Base-by-base conservation (phyloP, 2,888 invertebrate species). In the Tromatobia lineatoria region DNA sequence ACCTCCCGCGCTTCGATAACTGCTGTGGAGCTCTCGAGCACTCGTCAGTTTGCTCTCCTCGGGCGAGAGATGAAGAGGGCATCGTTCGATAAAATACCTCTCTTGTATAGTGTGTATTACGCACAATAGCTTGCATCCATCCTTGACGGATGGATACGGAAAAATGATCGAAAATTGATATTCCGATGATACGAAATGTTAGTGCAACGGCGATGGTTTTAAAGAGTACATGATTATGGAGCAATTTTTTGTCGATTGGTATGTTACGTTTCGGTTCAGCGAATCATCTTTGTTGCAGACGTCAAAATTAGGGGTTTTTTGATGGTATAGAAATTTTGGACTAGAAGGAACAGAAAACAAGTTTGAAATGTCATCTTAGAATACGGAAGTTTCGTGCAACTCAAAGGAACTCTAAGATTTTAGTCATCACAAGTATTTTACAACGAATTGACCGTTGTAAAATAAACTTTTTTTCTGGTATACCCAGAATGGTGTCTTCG, bases 41-140 rank as follows among this genome's bases (percentile, higher is more conserved):
- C 34, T 47, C 67, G 25, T 67, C 47, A 25, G 47, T 59, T 73
- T 57, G 23, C 73, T 73, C 57, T 59, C 23, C 45, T 67, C 47
- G 20, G 25, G 15, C 67, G 25, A 47, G 47, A 67, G 67, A 47
- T 13, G 25, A 45, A 54, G 54, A 66, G 66, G 25, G 47, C 25
- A 50, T 70, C 20, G 45, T 13, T 45, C 25, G 50, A 52, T 69
- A 69, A 69, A 69, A 69, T 66, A 42, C 13, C 20, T 25, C 47
- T 15, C 23, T 45, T 25, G 47, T 47, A 29, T 13, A 29, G 42
- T 47, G 47, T 13, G 15, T 29, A 38, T 3, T 38, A 64, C 20
- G 54, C 34, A 70, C 29, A 25, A 54, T 15, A 10, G 34, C 38
- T 34, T 34, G 70, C 25, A 54, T 34, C 15, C 11, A 69, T 50